Evolutionary conservation across 2,113 vertebrate genomes (phyloP).

Genomic region (Cryptomyrus ogoouensis): DNA sequence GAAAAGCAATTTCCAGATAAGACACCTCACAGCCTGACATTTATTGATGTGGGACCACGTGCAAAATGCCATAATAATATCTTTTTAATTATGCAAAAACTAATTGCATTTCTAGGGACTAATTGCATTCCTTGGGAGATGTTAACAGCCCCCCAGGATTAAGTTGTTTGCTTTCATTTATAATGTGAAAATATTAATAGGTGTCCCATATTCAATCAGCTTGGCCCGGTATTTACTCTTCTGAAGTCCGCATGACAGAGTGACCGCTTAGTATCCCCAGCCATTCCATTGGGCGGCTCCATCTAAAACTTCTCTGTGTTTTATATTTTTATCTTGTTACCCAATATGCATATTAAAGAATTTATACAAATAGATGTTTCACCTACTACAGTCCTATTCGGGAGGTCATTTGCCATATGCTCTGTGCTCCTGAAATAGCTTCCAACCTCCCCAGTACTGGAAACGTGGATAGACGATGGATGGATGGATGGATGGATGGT

Average conservation of each 20-base stretch:
- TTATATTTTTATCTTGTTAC: not conserved
- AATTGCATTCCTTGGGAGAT: not conserved
- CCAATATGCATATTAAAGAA: not conserved
- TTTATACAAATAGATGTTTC: not conserved
- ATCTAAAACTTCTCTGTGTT: not conserved
- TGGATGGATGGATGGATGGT: not conserved
- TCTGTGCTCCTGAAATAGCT: not conserved
- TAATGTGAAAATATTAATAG: conserved; percentile 2
- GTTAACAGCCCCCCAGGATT: not conserved
- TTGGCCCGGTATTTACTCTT: not conserved
- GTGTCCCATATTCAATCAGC: not conserved
- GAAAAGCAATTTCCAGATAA: conserved; percentile 5
- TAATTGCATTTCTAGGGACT: conserved; percentile 2
- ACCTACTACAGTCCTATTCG: not conserved
- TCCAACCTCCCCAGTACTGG: not conserved
- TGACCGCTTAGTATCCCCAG: not conserved
- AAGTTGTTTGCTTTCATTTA: not conserved
- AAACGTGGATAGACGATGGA: not conserved
- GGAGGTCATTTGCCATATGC: not conserved
- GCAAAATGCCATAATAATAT: not conserved
- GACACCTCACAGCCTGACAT: not conserved
- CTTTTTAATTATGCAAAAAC: conserved; percentile 3
- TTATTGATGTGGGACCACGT: not conserved
- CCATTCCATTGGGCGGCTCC: not conserved
- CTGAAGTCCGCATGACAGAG: not conserved